A percentile compares a stretch with the other conserved stretches of the same genome.
Evolutionary conservation across 2,113 vertebrate genomes (phyloP).

Genomic region (Charina bottae): DNA sequence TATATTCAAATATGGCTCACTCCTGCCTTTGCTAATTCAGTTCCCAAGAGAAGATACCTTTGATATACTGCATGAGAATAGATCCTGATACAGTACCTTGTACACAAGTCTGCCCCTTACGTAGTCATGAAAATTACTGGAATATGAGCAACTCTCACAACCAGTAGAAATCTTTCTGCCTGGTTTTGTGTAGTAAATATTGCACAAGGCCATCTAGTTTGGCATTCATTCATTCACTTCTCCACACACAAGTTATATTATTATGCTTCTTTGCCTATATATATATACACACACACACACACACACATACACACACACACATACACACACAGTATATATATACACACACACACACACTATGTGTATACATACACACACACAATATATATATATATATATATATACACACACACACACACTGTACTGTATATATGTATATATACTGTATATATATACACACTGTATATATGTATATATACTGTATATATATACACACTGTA

Average conservation of each 20-base stretch:
- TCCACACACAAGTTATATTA: not conserved
- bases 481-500: too few species aligned
- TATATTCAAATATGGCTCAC: not conserved
- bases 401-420: too few species aligned
- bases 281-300: too few species aligned
- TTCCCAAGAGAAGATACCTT: not conserved
- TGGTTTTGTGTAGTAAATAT: constrained; percentile 18
- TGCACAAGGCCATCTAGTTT: not conserved
- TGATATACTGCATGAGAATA: constrained; percentile 18
- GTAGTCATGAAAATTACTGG: not conserved
- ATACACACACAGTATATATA: too few species aligned
- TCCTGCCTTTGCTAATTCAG: not conserved
- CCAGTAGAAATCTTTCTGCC: not conserved
- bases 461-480: too few species aligned
- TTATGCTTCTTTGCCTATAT: not conserved
- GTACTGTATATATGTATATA: too few species aligned
- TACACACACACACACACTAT: too few species aligned
- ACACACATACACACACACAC: too few species aligned
- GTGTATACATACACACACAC: too few species aligned
- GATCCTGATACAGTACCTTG: not conserved
- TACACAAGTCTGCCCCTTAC: not conserved
- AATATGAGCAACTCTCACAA: not conserved
- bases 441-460: too few species aligned
- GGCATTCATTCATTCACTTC: not conserved
- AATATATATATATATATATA: too few species aligned